Percentiles rank a stretch among this genome's conserved stretches.
phyloP scores from a whole-genome alignment of 1,140 invertebrate genomes.

The Phymastichus coffea region DNA sequence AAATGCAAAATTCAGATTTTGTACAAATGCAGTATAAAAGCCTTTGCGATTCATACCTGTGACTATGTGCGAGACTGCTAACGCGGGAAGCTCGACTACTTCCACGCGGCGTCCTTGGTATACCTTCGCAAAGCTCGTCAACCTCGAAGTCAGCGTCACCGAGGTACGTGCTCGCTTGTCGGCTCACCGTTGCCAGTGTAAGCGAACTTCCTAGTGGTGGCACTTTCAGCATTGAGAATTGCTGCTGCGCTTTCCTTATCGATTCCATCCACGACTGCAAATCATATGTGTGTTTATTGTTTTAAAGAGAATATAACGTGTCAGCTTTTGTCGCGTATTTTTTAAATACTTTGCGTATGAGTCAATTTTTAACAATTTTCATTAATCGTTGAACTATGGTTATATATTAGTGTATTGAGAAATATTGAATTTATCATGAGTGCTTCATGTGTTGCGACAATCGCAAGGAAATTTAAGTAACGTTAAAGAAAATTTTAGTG shows the following conservation, averaged over 20 bases:
- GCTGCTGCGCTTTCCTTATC: slow-evolving; percentile 49
- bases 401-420: too few species aligned
- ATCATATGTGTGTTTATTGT: not conserved
- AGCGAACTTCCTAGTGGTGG: slow-evolving; percentile 37
- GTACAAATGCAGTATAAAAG: not conserved
- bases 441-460: too few species aligned
- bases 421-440: too few species aligned
- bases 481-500: too few species aligned
- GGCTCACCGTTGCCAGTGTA: slow-evolving; percentile 38
- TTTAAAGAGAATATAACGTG: too few species aligned
- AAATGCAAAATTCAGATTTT: too few species aligned
- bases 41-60: slow-evolving; percentile 47
- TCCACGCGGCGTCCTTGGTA: slow-evolving; percentile 48
- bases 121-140: slow-evolving; percentile 46
- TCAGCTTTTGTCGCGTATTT: too few species aligned
- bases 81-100: slow-evolving; percentile 59
- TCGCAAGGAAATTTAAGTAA: too few species aligned
- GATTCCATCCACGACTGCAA: slow-evolving; percentile 52
- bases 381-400: too few species aligned
- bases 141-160: slow-evolving; percentile 50
- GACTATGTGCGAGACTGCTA: slow-evolving; percentile 66
- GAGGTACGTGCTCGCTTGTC: slow-evolving; percentile 47
- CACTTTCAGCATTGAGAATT: slow-evolving; percentile 45
- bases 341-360: too few species aligned
- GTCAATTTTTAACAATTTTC: too few species aligned